These are phyloP conservation scores for Drosophila birchii DNA, from an alignment of 2,888 invertebrate species.

Conservation along the genomic window DNA sequence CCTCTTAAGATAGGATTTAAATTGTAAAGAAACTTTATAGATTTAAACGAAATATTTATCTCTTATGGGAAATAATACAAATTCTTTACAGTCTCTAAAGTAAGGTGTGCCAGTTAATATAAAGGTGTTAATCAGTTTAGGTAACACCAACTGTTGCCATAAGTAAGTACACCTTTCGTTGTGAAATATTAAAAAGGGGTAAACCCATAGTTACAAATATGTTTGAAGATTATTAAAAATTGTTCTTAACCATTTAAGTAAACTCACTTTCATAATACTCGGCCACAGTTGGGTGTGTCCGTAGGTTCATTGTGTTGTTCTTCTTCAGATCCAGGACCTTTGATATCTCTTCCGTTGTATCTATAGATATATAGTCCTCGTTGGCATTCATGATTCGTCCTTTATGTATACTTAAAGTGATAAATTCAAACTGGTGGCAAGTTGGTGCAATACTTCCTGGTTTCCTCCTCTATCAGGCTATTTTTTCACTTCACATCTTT, in stretches of 20 bases:
- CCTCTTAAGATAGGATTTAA: too few relatives aligned
- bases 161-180: background rate
- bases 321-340: constrained; percentile 2
- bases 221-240: background rate
- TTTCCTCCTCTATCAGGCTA: constrained; percentile 21
- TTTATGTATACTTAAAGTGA: constrained; percentile 21
- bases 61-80: too few relatives aligned
- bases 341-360: constrained; percentile 38
- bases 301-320: constrained; percentile 56
- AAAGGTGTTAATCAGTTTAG: background rate
- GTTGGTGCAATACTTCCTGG: constrained; percentile 44
- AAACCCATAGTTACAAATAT: background rate
- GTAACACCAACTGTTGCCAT: background rate
- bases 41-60: too few relatives aligned
- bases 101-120: background rate
- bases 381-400: constrained; percentile 43
- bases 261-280: constrained; percentile 82
- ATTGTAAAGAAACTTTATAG: background rate
- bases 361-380: constrained; percentile 22
- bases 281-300: constrained; percentile 69
- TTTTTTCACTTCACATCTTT: constrained; percentile 58
- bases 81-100: background rate
- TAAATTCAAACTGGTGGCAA: constrained; percentile 63
- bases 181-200: background rate
- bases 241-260: background rate